Evolutionary conservation across 2,113 vertebrate species (phyloP).

Genomic region (Megaceryle torquata): DNA sequence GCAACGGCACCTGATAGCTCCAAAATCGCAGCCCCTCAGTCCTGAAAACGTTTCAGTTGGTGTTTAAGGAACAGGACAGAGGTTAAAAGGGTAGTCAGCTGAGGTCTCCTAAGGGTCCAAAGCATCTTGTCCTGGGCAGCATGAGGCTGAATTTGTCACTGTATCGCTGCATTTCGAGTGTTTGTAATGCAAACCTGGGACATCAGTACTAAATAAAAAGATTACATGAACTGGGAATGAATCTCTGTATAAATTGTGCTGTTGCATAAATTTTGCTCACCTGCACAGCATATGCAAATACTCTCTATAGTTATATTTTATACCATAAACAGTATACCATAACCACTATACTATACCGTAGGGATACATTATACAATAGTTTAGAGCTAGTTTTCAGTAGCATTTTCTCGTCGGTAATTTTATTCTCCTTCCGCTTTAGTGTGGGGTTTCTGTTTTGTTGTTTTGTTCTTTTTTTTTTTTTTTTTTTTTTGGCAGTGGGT

Average conservation of each 20-base stretch:
- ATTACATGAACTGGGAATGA: background rate
- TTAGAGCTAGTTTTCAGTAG: background rate
- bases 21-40: too few species aligned
- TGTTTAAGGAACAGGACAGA: background rate
- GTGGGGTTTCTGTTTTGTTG: background rate
- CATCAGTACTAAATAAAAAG: background rate
- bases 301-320: background rate
- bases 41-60: background rate
- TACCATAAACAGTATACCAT: background rate
- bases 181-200: rapidly evolving
- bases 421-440: background rate
- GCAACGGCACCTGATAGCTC: too few species aligned
- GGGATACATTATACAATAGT: too few species aligned
- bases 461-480: background rate
- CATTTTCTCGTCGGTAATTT: background rate
- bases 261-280: background rate
- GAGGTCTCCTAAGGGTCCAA: too few species aligned
- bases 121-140: background rate
- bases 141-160: background rate
- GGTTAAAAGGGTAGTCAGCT: too few species aligned
- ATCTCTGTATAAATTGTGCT: background rate
- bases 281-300: background rate
- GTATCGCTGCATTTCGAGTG: background rate
- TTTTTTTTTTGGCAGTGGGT: too few species aligned
- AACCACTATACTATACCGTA: background rate